Percentiles rank a stretch among this genome's conserved stretches.
Evolutionary conservation across 64 coral and sea anemone genomes (phyloP).

Genomic region (Montipora efflorescens): DNA sequence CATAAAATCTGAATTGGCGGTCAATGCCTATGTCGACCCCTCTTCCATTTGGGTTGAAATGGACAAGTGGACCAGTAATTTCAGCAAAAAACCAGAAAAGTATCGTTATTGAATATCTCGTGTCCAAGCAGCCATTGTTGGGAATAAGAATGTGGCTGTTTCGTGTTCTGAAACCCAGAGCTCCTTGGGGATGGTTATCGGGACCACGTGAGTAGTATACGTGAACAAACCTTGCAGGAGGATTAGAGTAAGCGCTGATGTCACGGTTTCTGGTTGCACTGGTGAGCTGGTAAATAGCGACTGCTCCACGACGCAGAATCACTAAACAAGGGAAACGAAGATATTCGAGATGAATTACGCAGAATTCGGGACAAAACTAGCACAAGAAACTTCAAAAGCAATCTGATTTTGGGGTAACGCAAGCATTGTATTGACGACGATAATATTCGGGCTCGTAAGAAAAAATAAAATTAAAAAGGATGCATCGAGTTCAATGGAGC

Average conservation of each 20-base stretch:
- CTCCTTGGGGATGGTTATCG: slow-evolving; percentile 49
- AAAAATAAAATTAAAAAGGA: no score
- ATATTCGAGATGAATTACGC: background rate
- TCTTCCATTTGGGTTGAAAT: slow-evolving; percentile 55
- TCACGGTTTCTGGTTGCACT: slow-evolving; percentile 48
- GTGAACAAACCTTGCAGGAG: slow-evolving; percentile 24
- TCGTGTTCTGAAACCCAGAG: slow-evolving; percentile 48
- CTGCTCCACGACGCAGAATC: slow-evolving; percentile 47
- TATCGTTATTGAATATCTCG: slow-evolving; percentile 68
- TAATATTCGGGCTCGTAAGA: no score
- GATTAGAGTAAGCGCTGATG: slow-evolving; percentile 47
- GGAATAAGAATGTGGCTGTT: slow-evolving; percentile 75
- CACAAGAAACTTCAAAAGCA: no score
- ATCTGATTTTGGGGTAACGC: no score
- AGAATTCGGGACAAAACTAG: no score
- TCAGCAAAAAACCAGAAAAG: slow-evolving; percentile 74
- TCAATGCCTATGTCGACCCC: slow-evolving; percentile 23
- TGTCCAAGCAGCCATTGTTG: slow-evolving; percentile 77
- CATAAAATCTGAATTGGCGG: slow-evolving; percentile 30
- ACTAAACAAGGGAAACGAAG: background rate
- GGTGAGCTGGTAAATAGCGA: slow-evolving; percentile 50
- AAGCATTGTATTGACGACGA: no score
- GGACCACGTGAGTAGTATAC: slow-evolving; percentile 49
- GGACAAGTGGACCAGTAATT: slow-evolving; percentile 64
- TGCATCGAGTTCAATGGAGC: no score